These are phyloP conservation scores for Drosophila kikkawai DNA, from an alignment of 1,140 invertebrate genomes.

Conservation along the genomic window DNA sequence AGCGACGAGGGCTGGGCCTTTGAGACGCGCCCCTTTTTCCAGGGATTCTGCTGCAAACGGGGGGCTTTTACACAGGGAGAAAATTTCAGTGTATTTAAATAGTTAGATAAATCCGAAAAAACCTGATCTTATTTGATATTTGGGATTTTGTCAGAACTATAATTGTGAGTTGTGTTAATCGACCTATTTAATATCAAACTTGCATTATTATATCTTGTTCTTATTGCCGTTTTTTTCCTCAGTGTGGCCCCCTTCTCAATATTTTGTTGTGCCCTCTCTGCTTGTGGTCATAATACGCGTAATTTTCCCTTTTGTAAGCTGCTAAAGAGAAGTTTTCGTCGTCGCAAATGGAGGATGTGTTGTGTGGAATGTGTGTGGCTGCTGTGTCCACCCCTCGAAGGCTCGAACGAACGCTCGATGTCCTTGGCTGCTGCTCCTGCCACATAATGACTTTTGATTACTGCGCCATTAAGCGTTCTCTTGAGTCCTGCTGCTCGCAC, in stretches of 20 bases:
- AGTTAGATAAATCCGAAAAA: not conserved
- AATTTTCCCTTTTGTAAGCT: conserved; percentile 71
- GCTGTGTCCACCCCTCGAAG: conserved; percentile 20
- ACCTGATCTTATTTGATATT: not conserved
- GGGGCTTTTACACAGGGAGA: conserved; percentile 1
- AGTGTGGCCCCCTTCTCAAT: not conserved
- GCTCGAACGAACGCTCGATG: conserved; percentile 9
- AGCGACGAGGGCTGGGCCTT: conserved; percentile 59
- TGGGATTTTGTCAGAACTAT: not conserved
- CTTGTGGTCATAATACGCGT: conserved; percentile 77
- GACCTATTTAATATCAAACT: not conserved
- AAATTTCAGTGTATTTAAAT: not conserved
- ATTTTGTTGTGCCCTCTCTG: conserved; percentile 1
- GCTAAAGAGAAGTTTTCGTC: conserved; percentile 26
- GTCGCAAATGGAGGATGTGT: conserved; percentile 7
- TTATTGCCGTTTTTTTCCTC: too few species aligned
- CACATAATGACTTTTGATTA: conserved; percentile 82
- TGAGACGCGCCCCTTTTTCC: conserved; percentile 43
- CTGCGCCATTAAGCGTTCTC: conserved; percentile 75
- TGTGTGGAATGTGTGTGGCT: conserved; percentile 1
- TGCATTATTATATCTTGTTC: not conserved
- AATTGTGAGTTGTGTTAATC: not conserved
- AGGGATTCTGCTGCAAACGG: not conserved
- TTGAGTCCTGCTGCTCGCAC: conserved; percentile 65
- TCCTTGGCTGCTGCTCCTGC: conserved; percentile 66